A percentile compares a stretch with the other conserved stretches of the same genome.
phyloP scores from a whole-genome alignment of 2,113 vertebrate genomes.

The Trogon melanurus region DNA sequence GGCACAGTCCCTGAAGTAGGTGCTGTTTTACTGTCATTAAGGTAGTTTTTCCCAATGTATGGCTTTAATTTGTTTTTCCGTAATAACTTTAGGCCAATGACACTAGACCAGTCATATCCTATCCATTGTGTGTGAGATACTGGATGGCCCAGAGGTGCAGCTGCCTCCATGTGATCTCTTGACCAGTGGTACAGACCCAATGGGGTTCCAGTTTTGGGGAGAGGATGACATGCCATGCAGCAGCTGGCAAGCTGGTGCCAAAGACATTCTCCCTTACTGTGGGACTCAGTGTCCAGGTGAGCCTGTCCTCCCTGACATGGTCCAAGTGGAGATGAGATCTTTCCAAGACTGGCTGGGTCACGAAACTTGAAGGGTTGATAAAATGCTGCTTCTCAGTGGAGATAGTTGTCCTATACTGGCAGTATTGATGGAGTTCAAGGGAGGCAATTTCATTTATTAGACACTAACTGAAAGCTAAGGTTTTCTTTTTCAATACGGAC shows the following conservation, averaged over 20 bases:
- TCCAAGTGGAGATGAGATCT: background rate
- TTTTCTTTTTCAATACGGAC: background rate
- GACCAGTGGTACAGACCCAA: background rate
- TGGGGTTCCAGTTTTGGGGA: background rate
- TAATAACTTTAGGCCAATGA: background rate
- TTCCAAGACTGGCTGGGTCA: background rate
- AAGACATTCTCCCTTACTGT: background rate
- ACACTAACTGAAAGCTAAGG: background rate
- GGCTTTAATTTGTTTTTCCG: background rate
- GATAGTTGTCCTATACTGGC: background rate
- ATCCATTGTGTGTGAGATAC: background rate
- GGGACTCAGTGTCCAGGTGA: background rate
- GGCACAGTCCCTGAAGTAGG: background rate
- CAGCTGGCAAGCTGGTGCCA: background rate
- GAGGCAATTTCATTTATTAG: conserved; percentile 5
- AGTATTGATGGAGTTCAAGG: background rate
- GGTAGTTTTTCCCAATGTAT: background rate
- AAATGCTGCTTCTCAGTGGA: background rate
- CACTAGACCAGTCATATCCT: background rate
- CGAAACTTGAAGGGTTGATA: background rate
- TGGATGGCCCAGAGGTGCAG: background rate
- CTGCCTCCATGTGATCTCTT: background rate
- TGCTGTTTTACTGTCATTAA: background rate
- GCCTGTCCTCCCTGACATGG: background rate
- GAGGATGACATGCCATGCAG: rapidly evolving